phyloP scores from a whole-genome alignment of 2,797 vertebrate species.

The Spinus olivaceus region DNA sequence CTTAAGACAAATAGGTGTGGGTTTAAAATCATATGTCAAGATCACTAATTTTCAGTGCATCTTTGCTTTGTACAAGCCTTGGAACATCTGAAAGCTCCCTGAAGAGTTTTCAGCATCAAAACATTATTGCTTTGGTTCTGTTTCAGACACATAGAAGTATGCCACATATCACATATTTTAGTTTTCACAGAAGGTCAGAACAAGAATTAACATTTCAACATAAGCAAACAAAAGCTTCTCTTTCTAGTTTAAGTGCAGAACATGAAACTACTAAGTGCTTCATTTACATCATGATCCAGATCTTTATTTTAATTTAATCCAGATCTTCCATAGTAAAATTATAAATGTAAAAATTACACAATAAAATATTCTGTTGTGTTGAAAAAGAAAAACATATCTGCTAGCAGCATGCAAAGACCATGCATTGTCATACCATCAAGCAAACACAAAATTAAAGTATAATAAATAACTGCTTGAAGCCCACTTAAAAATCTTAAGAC shows the following conservation, averaged over 20 bases:
- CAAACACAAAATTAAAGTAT: constrained; percentile 69
- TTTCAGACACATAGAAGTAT: constrained; percentile 69
- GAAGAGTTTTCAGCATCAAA: constrained; percentile 70
- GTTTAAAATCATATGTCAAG: constrained; percentile 58
- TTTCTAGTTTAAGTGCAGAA: constrained; percentile 79
- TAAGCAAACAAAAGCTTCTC: constrained; percentile 70
- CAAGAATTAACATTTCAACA: constrained; percentile 68
- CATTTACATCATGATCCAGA: constrained; percentile 73
- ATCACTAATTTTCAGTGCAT: constrained; percentile 70
- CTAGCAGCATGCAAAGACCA: constrained; percentile 84
- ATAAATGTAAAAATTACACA: constrained; percentile 76
- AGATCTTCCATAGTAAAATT: constrained; percentile 73
- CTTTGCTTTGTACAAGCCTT: constrained; percentile 70
- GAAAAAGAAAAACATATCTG: constrained; percentile 62
- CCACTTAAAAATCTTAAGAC: constrained; percentile 74
- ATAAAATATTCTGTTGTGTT: constrained; percentile 62
- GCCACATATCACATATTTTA: constrained; percentile 65
- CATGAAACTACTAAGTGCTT: constrained; percentile 78
- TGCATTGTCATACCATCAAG: constrained; percentile 75
- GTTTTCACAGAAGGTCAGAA: constrained; percentile 70
- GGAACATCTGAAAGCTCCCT: constrained; percentile 59
- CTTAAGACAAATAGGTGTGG: constrained; percentile 81
- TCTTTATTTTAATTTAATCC: constrained; percentile 69
- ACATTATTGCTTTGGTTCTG: constrained; percentile 81
- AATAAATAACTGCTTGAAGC: constrained; percentile 80